These are phyloP conservation scores for Pterostichus niger DNA, from an alignment of 2,888 invertebrate genomes.

Conservation along the genomic window DNA sequence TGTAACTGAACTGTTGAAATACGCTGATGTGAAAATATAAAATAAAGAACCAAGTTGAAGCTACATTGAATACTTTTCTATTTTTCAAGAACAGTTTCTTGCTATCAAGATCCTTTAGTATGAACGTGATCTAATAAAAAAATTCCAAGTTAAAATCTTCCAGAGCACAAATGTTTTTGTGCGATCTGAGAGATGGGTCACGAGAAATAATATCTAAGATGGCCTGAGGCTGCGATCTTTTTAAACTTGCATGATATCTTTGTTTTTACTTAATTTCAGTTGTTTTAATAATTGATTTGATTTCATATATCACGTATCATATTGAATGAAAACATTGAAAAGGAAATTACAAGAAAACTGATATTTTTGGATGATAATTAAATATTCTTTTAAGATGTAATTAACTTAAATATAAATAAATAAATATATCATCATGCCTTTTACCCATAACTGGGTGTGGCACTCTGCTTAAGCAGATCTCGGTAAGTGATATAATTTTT, in stretches of 20 bases:
- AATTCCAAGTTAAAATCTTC: slow-evolving; percentile 29
- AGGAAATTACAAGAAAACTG: neutral
- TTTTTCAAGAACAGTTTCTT: slow-evolving; percentile 29
- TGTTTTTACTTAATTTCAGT: slow-evolving; percentile 10
- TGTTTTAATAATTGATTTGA: slow-evolving; percentile 27
- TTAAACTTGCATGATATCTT: neutral
- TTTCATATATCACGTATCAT: neutral
- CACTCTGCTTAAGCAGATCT: too few relatives aligned
- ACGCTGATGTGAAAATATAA: neutral
- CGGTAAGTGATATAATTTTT: too few relatives aligned
- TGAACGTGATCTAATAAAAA: slow-evolving; percentile 34
- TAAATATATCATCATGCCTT: too few relatives aligned
- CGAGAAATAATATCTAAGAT: slow-evolving; percentile 26
- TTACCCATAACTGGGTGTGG: too few relatives aligned
- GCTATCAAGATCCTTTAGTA: slow-evolving; percentile 25
- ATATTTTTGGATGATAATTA: neutral
- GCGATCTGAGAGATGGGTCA: slow-evolving; percentile 1
- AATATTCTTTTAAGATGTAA: too few relatives aligned
- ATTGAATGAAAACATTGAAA: slow-evolving; percentile 10
- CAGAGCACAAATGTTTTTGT: slow-evolving; percentile 6
- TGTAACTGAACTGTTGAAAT: too few relatives aligned
- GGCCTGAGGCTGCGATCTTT: slow-evolving; percentile 25
- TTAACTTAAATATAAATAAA: too few relatives aligned
- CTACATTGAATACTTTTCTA: slow-evolving; percentile 5
- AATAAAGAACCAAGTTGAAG: neutral